These are phyloP conservation scores for Cyclargus thomasi DNA, from an alignment of 1,140 invertebrate genomes.

Conservation along the genomic window DNA sequence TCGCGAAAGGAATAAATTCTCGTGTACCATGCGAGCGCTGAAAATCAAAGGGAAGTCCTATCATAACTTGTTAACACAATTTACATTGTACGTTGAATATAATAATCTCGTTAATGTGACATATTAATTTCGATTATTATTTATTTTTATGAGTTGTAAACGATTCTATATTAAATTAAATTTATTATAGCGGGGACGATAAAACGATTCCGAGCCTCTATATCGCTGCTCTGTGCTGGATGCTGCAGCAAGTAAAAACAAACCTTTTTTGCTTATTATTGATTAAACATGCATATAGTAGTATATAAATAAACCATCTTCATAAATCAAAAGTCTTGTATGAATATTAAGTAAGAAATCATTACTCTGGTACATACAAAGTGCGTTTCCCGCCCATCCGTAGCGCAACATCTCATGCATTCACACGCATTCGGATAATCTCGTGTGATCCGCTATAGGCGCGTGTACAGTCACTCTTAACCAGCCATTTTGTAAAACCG, in stretches of 20 bases:
- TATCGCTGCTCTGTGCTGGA: too few relatives aligned
- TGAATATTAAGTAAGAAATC: slow-evolving; percentile 29
- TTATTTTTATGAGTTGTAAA: background rate
- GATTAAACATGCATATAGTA: background rate
- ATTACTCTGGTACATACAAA: slow-evolving; percentile 45
- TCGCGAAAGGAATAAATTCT: slow-evolving; percentile 33
- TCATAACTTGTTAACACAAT: slow-evolving; percentile 20
- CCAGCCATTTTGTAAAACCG: slow-evolving; percentile 68
- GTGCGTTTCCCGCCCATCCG: slow-evolving; percentile 63
- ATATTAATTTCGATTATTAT: background rate
- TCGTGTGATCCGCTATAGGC: slow-evolving; percentile 66
- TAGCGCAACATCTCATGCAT: slow-evolving; percentile 58
- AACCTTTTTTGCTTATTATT: background rate
- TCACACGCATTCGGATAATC: slow-evolving; percentile 72
- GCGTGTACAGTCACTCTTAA: slow-evolving; percentile 52
- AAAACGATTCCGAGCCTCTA: too few relatives aligned
- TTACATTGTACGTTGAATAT: slow-evolving; percentile 17
- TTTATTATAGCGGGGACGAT: too few relatives aligned
- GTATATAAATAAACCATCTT: slow-evolving; percentile 5
- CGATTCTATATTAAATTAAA: too few relatives aligned
- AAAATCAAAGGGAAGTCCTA: slow-evolving; percentile 44
- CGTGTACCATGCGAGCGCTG: slow-evolving; percentile 50
- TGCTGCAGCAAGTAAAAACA: background rate
- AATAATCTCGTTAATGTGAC: slow-evolving; percentile 13
- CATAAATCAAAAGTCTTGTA: background rate